Base-by-base conservation (phyloP, 2,113 vertebrate genomes). In the Entelurus aequoreus region DNA sequence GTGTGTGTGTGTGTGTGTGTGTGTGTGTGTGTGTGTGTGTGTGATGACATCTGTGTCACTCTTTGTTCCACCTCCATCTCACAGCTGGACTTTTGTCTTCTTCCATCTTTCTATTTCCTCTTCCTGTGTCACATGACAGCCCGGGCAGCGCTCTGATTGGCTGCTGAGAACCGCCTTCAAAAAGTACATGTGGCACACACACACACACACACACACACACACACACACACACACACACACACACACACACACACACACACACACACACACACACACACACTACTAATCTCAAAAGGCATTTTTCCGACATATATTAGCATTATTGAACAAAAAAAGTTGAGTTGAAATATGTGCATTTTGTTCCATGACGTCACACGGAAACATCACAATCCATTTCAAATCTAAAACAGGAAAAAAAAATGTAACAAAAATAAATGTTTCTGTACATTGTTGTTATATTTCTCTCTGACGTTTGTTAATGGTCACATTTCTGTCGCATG, bases 61-160 rank as follows among this genome's bases (percentile, higher is more conserved):
- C 79, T 84, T 82, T 78, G 74, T 78, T 63, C 72, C 49, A 56
- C 71, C 78, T 72, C 87, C 84, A 65, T 71, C 74, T 79, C 85
- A 82, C 85, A 87, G 85, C 85, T 87, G 85, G 85, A 87, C 85
- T 67, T 85, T 85, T 87, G 42, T 46, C 42, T 46, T 12, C 42
- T 0, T 46, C 42, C 55, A 48, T 60, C 51, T 13, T 35, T 53
- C 62, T 68, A 60, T 40, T 59, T 48, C 65, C 55, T 66, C 51
- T 67, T 52, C 78, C 69, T 73, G 37, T 70, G 49, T 59, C 59
- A 65, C 47, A 48, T 66, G 49, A 69, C 60, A 81, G 79, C 52
- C 15, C 10, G 8, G 28, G 28, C 28, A 28, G 47, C 36, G 2
- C 2, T 49, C 46, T 13, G 60, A 84, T 63, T 68, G 68, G 65